Percentiles rank a stretch among this genome's conserved stretches.
phyloP scores from a whole-genome alignment of 2,113 vertebrate genomes.

The Silurus meridionalis region DNA sequence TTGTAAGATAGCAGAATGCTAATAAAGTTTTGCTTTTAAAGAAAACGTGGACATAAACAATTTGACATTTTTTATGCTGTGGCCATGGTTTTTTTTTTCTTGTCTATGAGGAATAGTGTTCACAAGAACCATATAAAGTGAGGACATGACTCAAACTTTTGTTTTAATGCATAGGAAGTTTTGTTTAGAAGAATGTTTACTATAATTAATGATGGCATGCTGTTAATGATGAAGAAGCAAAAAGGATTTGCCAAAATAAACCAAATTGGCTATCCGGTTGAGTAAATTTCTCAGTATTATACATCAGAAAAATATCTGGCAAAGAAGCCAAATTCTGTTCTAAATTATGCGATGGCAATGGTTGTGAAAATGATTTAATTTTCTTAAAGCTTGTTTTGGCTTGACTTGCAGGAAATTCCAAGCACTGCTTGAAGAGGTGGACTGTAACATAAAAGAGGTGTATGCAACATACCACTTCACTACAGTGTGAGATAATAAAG shows the following conservation, averaged over 20 bases:
- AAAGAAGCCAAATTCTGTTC: not conserved
- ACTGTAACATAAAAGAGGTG: not conserved
- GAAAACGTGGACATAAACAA: not conserved
- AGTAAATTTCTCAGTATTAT: not conserved
- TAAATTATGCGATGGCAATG: not conserved
- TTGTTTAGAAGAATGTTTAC: not conserved
- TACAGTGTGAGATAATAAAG: not conserved
- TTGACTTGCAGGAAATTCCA: not conserved
- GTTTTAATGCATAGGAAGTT: not conserved
- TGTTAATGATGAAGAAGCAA: not conserved
- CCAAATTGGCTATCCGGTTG: not conserved
- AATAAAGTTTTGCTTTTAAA: not conserved
- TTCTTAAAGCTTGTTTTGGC: not conserved
- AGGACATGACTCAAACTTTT: not conserved
- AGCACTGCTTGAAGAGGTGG: not conserved
- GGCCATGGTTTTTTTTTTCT: not conserved
- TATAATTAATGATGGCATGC: not conserved
- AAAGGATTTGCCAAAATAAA: not conserved
- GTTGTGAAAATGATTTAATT: not conserved
- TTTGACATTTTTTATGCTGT: not conserved
- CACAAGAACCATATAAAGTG: not conserved
- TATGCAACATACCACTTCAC: not conserved
- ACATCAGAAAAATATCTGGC: constrained; percentile 5
- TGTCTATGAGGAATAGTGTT: not conserved
- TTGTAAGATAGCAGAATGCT: no score